phyloP scores from a whole-genome alignment of 2,888 invertebrate species.

The Clusia tigrina region DNA sequence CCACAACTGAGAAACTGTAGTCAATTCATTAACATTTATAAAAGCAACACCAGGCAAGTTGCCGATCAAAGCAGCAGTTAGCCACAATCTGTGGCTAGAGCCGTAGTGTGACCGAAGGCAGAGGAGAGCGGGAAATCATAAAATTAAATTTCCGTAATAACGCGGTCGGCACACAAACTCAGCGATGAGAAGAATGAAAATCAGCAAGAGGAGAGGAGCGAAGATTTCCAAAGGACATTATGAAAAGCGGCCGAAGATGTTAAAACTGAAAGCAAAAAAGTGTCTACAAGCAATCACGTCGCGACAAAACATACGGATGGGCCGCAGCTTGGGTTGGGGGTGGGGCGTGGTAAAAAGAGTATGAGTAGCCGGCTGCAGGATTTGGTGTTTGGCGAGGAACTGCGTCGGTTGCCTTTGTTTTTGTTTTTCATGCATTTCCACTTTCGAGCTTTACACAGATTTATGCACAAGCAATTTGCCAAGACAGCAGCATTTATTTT shows the following conservation, averaged over 20 bases:
- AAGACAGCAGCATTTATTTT: background rate
- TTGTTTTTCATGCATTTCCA: background rate
- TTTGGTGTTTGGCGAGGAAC: background rate
- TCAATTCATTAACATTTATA: conserved; percentile 5
- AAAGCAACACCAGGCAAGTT: conserved; percentile 11
- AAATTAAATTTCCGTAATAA: conserved; percentile 6
- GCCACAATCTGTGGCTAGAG: conserved; percentile 2
- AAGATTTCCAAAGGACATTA: no score
- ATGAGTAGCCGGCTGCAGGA: background rate
- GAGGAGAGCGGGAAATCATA: background rate
- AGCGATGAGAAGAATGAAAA: background rate
- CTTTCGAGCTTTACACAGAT: background rate
- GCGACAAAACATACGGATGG: no score
- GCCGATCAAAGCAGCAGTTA: background rate
- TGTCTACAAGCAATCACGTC: background rate
- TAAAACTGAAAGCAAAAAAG: background rate
- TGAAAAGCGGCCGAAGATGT: background rate
- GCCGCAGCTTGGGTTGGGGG: no score
- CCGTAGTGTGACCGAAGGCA: background rate
- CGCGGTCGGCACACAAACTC: background rate
- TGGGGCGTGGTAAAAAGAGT: no score
- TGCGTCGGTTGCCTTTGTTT: no score
- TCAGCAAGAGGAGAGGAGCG: no score
- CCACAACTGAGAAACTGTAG: no score
- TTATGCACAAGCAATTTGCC: background rate